These are phyloP conservation scores for Heloderma charlesbogerti DNA, from an alignment of 2,113 vertebrate species.

Conservation along the genomic window DNA sequence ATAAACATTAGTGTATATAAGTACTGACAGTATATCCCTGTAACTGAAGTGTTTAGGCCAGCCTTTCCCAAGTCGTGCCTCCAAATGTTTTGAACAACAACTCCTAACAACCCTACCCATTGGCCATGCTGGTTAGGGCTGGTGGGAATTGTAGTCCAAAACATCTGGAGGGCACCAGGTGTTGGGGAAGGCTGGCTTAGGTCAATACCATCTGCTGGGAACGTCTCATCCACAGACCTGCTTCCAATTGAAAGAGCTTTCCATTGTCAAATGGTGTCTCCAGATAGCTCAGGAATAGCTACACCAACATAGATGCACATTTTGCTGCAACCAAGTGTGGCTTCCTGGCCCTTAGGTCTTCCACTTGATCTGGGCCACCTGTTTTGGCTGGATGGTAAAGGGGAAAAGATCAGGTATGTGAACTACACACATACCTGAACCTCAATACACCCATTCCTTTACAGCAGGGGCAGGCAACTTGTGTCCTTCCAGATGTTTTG, in stretches of 20 bases:
- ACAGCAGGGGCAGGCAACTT: background rate
- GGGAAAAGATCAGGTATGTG: background rate
- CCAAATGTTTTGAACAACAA: too few relatives aligned
- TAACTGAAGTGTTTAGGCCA: background rate
- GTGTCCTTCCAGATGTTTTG: too few relatives aligned
- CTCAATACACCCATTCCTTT: background rate
- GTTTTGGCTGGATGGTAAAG: background rate
- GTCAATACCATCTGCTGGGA: background rate
- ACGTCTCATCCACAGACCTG: background rate
- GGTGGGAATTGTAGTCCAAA: too few relatives aligned
- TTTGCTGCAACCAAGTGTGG: background rate
- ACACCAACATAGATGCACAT: background rate
- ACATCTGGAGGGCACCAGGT: too few relatives aligned
- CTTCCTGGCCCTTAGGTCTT: background rate
- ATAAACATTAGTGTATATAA: background rate
- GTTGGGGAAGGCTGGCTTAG: background rate
- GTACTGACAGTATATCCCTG: background rate
- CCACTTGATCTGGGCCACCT: background rate
- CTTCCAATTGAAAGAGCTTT: slow-evolving; percentile 4
- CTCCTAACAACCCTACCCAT: too few relatives aligned
- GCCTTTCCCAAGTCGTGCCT: too few relatives aligned
- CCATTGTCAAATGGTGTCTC: background rate
- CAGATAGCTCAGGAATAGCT: background rate
- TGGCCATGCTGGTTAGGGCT: too few relatives aligned
- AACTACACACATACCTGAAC: background rate